Evolutionary conservation across 2,797 vertebrate species (phyloP).

Genomic region (Poecile montanus): DNA sequence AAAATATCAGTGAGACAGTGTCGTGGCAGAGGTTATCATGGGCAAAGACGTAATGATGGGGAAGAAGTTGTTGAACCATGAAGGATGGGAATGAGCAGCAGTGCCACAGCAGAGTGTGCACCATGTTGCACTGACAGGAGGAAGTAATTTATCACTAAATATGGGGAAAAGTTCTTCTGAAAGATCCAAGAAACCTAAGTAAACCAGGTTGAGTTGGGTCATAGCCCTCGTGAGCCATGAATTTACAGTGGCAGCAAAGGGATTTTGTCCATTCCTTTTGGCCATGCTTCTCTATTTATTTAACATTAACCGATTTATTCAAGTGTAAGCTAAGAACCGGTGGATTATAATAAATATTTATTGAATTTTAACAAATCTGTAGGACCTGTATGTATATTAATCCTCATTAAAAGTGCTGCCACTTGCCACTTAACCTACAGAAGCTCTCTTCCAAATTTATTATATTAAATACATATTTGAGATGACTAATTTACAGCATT

Average conservation of each 20-base stretch:
- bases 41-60: not conserved
- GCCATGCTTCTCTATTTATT: slow-evolving; percentile 44
- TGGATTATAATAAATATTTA: slow-evolving; percentile 66
- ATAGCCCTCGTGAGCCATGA: fast-evolving
- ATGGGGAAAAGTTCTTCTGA: not conserved
- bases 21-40: not conserved
- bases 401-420: slow-evolving; percentile 61
- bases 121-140: not conserved
- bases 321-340: slow-evolving; percentile 37
- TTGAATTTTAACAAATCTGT: slow-evolving; percentile 59
- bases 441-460: slow-evolving; percentile 58
- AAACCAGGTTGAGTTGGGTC: not conserved
- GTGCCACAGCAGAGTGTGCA: not conserved
- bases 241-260: not conserved
- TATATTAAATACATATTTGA: slow-evolving; percentile 67
- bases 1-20: slow-evolving; percentile 14
- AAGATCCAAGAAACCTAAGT: not conserved
- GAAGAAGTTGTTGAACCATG: slow-evolving; percentile 20
- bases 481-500: slow-evolving; percentile 62
- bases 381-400: slow-evolving; percentile 54
- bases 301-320: slow-evolving; percentile 42
- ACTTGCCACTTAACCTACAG: slow-evolving; percentile 59
- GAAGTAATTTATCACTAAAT: slow-evolving; percentile 21
- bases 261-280: not conserved
- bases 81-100: slow-evolving; percentile 1